These are phyloP conservation scores for Telmatochromis sp. DNA, from an alignment of 2,113 vertebrate genomes.

Conservation along the genomic window DNA sequence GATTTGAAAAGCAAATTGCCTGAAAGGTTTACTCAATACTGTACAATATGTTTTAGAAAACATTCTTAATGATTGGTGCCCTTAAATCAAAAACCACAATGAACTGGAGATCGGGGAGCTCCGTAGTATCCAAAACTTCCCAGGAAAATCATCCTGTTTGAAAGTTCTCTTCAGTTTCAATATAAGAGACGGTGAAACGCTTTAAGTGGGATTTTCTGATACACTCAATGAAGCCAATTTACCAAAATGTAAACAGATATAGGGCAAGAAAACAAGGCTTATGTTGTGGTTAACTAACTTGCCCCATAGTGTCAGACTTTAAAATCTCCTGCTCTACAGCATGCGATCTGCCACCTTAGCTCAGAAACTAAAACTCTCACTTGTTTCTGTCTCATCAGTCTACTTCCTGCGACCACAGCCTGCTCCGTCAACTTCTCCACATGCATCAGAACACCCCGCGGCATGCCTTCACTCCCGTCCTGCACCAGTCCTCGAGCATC, in stretches of 20 bases:
- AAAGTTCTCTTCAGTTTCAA: neutral
- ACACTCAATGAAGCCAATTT: neutral
- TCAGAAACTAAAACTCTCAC: neutral
- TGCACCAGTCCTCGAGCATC: conserved; percentile 21
- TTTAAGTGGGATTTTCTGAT: neutral
- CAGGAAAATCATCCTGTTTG: neutral
- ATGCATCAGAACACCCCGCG: conserved; percentile 74
- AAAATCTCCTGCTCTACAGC: neutral
- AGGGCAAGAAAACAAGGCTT: neutral
- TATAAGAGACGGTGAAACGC: neutral
- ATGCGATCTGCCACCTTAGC: neutral
- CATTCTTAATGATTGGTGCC: neutral
- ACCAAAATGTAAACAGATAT: neutral
- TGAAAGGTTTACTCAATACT: neutral
- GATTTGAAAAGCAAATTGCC: neutral
- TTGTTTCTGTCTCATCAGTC: neutral
- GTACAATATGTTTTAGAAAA: neutral
- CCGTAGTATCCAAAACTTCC: neutral
- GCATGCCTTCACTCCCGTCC: conserved; percentile 76
- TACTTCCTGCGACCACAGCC: neutral
- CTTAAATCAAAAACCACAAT: neutral
- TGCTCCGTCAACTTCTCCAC: conserved; percentile 33
- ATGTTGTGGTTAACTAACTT: neutral
- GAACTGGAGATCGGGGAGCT: neutral
- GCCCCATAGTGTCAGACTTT: neutral